phyloP scores from a whole-genome alignment of 2,113 vertebrate genomes.

The Ameiurus melas region DNA sequence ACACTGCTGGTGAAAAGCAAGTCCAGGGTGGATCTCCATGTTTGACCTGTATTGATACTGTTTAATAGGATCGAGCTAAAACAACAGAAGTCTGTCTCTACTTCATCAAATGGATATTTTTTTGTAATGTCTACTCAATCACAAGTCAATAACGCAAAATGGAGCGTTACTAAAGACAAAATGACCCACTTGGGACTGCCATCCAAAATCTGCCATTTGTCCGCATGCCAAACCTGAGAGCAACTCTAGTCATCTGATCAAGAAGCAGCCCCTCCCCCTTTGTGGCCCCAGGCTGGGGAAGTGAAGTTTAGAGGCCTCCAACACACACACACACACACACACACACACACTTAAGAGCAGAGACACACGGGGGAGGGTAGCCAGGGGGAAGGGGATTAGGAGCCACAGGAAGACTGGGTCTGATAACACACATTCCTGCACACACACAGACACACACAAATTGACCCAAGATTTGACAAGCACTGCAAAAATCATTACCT shows the following conservation, averaged over 20 bases:
- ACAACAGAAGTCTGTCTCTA: neutral
- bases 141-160: constrained; percentile 19
- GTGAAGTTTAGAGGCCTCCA: constrained; percentile 15
- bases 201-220: constrained; percentile 38
- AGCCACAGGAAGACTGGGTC: constrained; percentile 55
- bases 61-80: neutral
- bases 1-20: neutral
- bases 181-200: neutral
- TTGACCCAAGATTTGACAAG: constrained; percentile 1
- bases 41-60: neutral
- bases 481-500: constrained; percentile 14
- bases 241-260: constrained; percentile 35
- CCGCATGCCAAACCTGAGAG: constrained; percentile 33
- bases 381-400: constrained; percentile 43
- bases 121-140: neutral
- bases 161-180: neutral
- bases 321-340: constrained; percentile 2
- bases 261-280: constrained; percentile 21
- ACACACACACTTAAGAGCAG: neutral
- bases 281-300: constrained; percentile 14
- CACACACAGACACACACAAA: constrained; percentile 23
- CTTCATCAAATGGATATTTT: neutral
- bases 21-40: neutral
- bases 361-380: constrained; percentile 35
- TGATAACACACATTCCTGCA: constrained; percentile 55